Evolutionary conservation across 2,888 invertebrate species (phyloP), one percentile per base, ranked within the genome.

Genomic region (Xestia ashworthii): DNA sequence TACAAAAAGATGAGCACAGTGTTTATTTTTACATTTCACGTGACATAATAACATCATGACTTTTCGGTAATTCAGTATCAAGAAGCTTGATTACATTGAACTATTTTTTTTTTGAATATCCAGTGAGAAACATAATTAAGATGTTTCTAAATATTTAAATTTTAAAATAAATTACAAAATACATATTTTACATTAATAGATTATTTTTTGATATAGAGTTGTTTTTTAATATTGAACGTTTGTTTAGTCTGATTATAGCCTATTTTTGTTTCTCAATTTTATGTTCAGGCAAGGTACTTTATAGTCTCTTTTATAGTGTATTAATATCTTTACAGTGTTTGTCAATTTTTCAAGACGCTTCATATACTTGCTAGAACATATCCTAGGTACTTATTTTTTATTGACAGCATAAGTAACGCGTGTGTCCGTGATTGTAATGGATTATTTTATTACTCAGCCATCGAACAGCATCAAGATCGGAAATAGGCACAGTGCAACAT

Each of bases 1-100:
- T 79, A 84, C 79, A 82, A 75, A 85, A 86, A 71, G 75, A 71
- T 73, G 78, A 76, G 80, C 70, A 60, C 53, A 65, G 12, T 69
- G 8, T 71, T 58, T 71, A 86, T 80, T 84, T 83, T 69, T 77
- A 80, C 14, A 66, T 32, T 44, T 58, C 71, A 72, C 76, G 84
- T 74, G 83, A 81, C 64, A 83, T 80, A 41, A 38, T 66, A 48
- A 48, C 14, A 65, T 50, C 32, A 25, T 14, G 53, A 67, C 46
- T 62, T 46, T 81, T 53, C 48, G 41, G 25, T 11, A 25, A 60
- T 55, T 62, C 44, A 3, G 16, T 3, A 58, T 58, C 3, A 32
- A 38, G 38, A 44, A 46, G 64, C 19, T 60, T 58, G 19, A 11
- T 46, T 22, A 25, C 32, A 77, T 44, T 55, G 5, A 25, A 55